A percentile compares a stretch with the other conserved stretches of the same genome.
Conservation (phyloP, 2,113 vertebrate genomes). For the Nothoprocta pentlandii region DNA sequence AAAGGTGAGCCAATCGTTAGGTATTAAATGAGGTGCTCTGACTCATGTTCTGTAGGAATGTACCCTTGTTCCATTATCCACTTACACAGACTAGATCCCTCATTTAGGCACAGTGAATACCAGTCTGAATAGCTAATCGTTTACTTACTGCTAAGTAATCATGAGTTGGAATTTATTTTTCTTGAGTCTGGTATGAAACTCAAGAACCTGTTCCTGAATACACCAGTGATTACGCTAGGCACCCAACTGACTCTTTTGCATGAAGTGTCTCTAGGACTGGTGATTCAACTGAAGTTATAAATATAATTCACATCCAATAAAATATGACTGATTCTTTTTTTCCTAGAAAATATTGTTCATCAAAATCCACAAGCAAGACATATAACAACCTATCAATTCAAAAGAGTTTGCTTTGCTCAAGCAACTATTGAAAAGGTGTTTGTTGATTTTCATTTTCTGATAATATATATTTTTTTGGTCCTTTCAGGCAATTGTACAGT, state of each 20-base stretch:
- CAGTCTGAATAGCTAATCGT: neutral
- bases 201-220: neutral
- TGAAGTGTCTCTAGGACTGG: neutral
- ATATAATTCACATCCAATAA: neutral
- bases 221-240: neutral
- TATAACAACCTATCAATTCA: neutral
- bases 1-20: neutral
- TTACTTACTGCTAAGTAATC: neutral
- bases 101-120: neutral
- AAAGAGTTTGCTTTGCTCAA: neutral
- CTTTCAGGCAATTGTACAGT: neutral
- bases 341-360: neutral
- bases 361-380: neutral
- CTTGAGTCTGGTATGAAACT: neutral
- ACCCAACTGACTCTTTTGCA: neutral
- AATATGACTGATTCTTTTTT: neutral
- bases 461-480: neutral
- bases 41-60: neutral
- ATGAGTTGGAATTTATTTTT: neutral
- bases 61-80: neutral
- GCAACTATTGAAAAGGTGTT: neutral
- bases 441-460: neutral
- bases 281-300: neutral
- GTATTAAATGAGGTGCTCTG: neutral
- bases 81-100: neutral